phyloP scores from a whole-genome alignment of 2,113 vertebrate species.

The Sinosuthora webbiana region DNA sequence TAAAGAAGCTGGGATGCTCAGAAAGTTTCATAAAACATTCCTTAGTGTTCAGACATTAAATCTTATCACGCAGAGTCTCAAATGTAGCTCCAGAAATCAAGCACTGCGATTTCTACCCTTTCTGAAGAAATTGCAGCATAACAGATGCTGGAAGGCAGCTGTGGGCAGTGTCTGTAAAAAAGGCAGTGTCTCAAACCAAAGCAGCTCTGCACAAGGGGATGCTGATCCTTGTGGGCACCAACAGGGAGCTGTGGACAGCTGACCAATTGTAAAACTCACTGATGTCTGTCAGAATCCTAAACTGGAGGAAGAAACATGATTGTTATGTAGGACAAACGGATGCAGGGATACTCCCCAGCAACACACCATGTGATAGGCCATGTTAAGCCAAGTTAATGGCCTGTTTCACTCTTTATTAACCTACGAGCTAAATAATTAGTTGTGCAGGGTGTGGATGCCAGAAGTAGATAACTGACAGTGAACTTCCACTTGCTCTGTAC shows the following conservation, averaged over 20 bases:
- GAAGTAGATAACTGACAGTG: neutral
- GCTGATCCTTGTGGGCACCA: neutral
- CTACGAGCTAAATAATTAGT: neutral
- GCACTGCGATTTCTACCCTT: neutral
- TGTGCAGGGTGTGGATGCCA: neutral
- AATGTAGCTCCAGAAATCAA: neutral
- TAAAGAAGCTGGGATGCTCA: neutral
- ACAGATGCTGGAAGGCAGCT: neutral
- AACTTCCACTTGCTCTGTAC: neutral
- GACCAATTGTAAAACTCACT: neutral
- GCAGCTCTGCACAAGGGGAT: neutral
- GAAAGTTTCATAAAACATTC: neutral
- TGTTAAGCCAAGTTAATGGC: neutral
- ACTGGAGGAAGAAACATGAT: neutral
- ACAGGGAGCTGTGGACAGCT: neutral
- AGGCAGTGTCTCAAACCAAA: neutral
- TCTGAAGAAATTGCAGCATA: neutral
- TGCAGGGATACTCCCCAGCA: neutral
- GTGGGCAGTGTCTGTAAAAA: neutral
- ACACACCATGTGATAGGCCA: accelerated
- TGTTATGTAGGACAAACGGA: neutral
- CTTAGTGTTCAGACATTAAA: neutral
- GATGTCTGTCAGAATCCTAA: neutral
- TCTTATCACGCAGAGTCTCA: neutral
- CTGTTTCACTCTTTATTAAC: neutral